Conservation (phyloP, 35 echinoderm and acorn worm genomes). For the Lytechinus variegatus region DNA sequence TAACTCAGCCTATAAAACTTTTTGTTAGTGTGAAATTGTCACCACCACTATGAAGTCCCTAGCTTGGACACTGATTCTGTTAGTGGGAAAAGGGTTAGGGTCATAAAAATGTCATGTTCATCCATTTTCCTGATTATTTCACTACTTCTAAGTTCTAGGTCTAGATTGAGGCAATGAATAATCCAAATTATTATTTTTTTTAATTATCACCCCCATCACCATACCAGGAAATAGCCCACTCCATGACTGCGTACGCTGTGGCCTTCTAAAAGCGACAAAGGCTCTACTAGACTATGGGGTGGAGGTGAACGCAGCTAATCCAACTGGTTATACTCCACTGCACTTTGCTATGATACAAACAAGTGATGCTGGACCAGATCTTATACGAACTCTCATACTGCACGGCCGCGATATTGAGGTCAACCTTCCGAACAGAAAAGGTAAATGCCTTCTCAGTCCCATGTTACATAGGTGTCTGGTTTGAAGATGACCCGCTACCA, state of each 20-base stretch:
- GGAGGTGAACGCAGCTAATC: conserved; percentile 62
- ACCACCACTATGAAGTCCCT: too few species aligned
- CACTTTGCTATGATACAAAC: conserved; percentile 76
- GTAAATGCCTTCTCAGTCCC: background rate
- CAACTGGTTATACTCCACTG: conserved; percentile 57
- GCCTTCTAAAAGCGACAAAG: conserved; percentile 57
- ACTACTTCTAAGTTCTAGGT: too few species aligned
- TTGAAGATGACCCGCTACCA: too few species aligned
- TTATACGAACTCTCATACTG: conserved; percentile 59
- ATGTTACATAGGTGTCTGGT: too few species aligned
- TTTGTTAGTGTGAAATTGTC: too few species aligned
- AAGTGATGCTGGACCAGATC: conserved; percentile 38
- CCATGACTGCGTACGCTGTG: conserved; percentile 75
- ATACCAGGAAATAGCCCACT: conserved; percentile 66
- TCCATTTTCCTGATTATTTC: too few species aligned
- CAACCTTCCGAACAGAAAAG: conserved; percentile 51
- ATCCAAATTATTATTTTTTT: too few species aligned
- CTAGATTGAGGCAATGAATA: too few species aligned
- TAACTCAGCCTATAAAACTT: too few species aligned
- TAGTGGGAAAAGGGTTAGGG: too few species aligned
- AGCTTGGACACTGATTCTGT: too few species aligned
- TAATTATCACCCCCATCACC: background rate
- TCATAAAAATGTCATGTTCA: too few species aligned
- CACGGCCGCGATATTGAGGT: conserved; percentile 67
- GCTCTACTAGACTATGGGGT: conserved; percentile 68